Base-by-base conservation (phyloP, 1,140 invertebrate species). In the Adoxophyes honmai region DNA sequence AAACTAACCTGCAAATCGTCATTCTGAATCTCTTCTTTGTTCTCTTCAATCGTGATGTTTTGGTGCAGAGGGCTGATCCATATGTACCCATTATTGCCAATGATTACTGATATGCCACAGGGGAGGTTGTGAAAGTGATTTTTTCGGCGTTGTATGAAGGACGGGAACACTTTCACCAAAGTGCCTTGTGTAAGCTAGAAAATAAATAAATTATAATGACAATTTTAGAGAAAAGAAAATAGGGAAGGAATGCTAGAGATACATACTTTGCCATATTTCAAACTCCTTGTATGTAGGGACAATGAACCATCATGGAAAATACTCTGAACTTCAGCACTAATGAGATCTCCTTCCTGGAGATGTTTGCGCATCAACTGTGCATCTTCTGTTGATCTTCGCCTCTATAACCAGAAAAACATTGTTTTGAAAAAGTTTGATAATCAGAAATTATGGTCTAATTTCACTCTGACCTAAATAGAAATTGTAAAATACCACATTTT, bases 261-360 rank as follows among this genome's bases (percentile, higher is more conserved):
- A 28, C 2, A 11, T 64, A 97, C 94, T 91, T 98, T 99, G 42
- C 98, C 98, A 92, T 99, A 99, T 78, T 98, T 99, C 37, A 98
- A 92, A 89, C 96, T 98, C 83, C 98, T 92, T 0, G 98, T 99
- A 76, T 99, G 98, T 13, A 99, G 90, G 0, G 96, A 97, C 1
- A 99, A 80, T 4, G 96, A 93, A 13, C 98, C 97, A 90, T 99
- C 98, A 34, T 93, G 91, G 80, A 94, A 97, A 13, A 98, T 93
- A 83, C 94, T 97, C 81, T 99, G 96, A 0, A 99, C 98, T 92
- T 99, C 98, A 8, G 98, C 98, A 89, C 97, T 98, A 34, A 99
- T 97, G 0, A 99, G 89, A 90, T 99, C 98, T 15, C 98, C 98
- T 90, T 99, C 98, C 81, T 96, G 94, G 10, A 99, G 87, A 90